These are phyloP conservation scores for Sardinella longiceps DNA, from an alignment of 2,797 vertebrate genomes.

Conservation along the genomic window DNA sequence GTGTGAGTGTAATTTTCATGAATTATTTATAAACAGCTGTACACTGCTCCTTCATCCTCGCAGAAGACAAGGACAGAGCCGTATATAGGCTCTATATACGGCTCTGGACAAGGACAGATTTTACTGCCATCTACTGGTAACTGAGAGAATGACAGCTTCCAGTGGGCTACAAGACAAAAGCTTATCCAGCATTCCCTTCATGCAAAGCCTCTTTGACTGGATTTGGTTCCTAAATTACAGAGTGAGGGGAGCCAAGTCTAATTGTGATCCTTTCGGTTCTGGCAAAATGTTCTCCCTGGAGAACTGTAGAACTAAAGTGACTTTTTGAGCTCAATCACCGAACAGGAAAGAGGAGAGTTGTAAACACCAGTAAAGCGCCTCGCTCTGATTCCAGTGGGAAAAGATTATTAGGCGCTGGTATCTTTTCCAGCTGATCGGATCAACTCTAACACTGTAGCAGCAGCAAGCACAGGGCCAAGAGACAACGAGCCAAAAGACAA, in stretches of 20 bases:
- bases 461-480: neutral
- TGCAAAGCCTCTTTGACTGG: neutral
- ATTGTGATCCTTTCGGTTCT: neutral
- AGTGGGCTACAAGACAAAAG: neutral
- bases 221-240: neutral
- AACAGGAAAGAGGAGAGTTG: neutral
- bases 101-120: too few relatives aligned
- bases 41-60: too few relatives aligned
- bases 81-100: too few relatives aligned
- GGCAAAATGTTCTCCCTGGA: neutral
- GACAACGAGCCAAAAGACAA: neutral
- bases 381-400: neutral
- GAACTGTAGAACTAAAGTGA: neutral
- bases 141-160: neutral
- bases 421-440: neutral
- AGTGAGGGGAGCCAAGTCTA: neutral
- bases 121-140: neutral
- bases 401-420: neutral
- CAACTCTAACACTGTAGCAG: neutral
- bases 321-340: neutral
- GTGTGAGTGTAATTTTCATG: neutral
- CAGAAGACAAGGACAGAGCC: neutral
- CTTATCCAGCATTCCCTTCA: neutral
- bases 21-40: neutral
- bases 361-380: neutral